A percentile compares a stretch with the other conserved stretches of the same genome.
phyloP scores from a whole-genome alignment of 1,140 invertebrate genomes.

The Mya arenaria region DNA sequence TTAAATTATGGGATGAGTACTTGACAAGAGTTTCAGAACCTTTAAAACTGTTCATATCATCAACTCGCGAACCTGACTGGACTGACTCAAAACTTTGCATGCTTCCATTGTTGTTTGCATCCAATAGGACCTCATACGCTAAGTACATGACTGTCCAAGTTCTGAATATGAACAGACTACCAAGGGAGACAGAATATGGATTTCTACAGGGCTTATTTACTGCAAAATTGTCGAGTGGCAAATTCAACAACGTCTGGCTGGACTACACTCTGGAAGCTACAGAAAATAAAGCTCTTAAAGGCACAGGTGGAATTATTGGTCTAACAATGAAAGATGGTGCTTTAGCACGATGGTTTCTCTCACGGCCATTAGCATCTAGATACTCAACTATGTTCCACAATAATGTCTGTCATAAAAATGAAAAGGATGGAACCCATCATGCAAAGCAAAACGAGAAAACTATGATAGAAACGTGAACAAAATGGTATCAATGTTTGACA shows the following conservation, averaged over 20 bases:
- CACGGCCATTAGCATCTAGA: slow-evolving; percentile 13
- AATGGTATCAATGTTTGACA: neutral
- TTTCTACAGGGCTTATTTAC: slow-evolving; percentile 15
- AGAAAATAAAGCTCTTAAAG: slow-evolving; percentile 47
- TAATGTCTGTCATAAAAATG: neutral
- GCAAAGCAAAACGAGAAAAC: neutral
- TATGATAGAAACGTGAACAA: neutral
- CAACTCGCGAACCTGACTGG: slow-evolving; percentile 6
- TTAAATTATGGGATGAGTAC: slow-evolving; percentile 48
- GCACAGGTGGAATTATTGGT: slow-evolving; percentile 38
- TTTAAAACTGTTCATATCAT: slow-evolving; percentile 15
- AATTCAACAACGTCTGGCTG: slow-evolving; percentile 41
- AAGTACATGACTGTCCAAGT: slow-evolving; percentile 14
- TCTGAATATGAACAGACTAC: slow-evolving; percentile 19
- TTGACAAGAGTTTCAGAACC: neutral
- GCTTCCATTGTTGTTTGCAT: slow-evolving; percentile 2
- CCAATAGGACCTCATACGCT: too few species aligned
- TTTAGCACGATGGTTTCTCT: slow-evolving; percentile 36
- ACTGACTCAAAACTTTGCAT: slow-evolving; percentile 1
- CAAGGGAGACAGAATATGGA: neutral
- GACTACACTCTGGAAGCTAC: slow-evolving; percentile 44
- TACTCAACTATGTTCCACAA: slow-evolving; percentile 31
- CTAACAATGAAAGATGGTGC: slow-evolving; percentile 26
- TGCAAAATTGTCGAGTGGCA: slow-evolving; percentile 25
- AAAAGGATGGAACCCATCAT: neutral